phyloP scores from a whole-genome alignment of 53 echinoderm and acorn worm species.

The Astropecten irregularis region DNA sequence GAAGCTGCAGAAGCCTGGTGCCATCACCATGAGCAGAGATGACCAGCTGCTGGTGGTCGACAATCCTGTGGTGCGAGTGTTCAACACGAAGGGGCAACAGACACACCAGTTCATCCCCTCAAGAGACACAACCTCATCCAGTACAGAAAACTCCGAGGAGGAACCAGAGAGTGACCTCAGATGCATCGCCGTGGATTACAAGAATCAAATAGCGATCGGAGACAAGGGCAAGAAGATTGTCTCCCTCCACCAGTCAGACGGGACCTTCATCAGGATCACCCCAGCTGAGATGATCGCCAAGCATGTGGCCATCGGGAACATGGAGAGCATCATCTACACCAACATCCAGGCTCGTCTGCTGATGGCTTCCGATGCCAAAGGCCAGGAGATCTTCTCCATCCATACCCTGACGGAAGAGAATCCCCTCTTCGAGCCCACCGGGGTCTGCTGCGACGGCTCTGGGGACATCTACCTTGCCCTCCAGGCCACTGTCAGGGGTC shows the following conservation, averaged over 20 bases:
- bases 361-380: slow-evolving; percentile 25
- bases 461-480: slow-evolving; percentile 48
- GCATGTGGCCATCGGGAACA: slow-evolving; percentile 28
- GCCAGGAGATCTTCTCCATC: slow-evolving; percentile 47
- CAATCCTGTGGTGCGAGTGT: slow-evolving; percentile 19
- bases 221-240: slow-evolving; percentile 48
- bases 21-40: slow-evolving; percentile 6
- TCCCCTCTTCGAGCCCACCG: slow-evolving; percentile 39
- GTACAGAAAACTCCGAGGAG: slow-evolving; percentile 5
- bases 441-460: slow-evolving; percentile 45
- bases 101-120: slow-evolving; percentile 8
- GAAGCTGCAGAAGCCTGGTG: slow-evolving; percentile 29
- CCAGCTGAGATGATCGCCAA: slow-evolving; percentile 46
- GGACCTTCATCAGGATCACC: slow-evolving; percentile 21
- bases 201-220: slow-evolving; percentile 44
- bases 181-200: slow-evolving; percentile 41
- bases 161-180: slow-evolving; percentile 46
- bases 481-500: slow-evolving; percentile 21
- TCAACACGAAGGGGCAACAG: slow-evolving; percentile 28
- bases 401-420: slow-evolving; percentile 32
- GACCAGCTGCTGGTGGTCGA: slow-evolving; percentile 47
- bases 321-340: slow-evolving; percentile 46
- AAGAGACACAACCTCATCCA: neutral
- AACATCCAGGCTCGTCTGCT: slow-evolving; percentile 34
- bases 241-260: slow-evolving; percentile 35